Conservation (phyloP, 2,888 invertebrate species). For the Alloplasta piceator region DNA sequence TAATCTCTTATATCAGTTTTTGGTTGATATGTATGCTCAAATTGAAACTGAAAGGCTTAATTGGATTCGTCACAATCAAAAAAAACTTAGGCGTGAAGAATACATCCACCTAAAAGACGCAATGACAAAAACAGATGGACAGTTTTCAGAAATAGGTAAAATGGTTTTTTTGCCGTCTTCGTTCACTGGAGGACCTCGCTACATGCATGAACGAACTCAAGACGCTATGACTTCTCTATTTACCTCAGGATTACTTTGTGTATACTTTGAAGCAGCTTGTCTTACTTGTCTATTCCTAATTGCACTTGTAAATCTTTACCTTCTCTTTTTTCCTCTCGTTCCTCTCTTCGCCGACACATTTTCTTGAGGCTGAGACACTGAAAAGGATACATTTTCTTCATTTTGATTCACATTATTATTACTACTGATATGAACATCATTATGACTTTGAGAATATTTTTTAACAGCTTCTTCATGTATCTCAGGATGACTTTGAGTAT, state of each 20-base stretch:
- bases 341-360: background rate
- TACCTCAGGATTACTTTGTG: background rate
- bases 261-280: background rate
- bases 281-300: background rate
- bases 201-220: constrained; percentile 70
- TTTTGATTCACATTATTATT: too few species aligned
- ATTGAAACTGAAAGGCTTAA: constrained; percentile 65
- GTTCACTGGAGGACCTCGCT: constrained; percentile 57
- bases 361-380: too few species aligned
- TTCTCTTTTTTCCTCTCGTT: background rate
- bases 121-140: too few species aligned
- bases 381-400: too few species aligned
- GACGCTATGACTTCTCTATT: background rate
- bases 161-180: background rate
- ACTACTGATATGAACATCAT: too few species aligned
- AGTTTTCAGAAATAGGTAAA: too few species aligned
- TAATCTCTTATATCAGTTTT: constrained; percentile 76
- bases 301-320: background rate
- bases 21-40: constrained; percentile 81
- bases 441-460: too few species aligned
- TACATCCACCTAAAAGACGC: too few species aligned
- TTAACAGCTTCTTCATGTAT: too few species aligned
- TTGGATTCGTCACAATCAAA: too few species aligned
- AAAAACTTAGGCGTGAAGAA: too few species aligned
- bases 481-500: too few species aligned